Evolutionary conservation across 2,113 vertebrate species (phyloP).

Genomic region (Pollachius pollachius): DNA sequence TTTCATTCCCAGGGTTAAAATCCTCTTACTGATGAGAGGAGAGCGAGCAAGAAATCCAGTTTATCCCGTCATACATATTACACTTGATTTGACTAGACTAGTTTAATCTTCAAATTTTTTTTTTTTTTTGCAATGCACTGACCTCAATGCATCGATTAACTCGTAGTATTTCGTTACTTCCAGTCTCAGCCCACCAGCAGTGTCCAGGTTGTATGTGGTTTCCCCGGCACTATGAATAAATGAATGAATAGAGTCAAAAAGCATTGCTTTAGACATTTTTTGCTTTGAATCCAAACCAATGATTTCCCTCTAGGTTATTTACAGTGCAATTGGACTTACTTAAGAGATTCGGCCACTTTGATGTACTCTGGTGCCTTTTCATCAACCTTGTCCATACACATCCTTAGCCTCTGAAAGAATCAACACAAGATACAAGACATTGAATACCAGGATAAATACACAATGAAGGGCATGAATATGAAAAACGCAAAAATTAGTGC

Average conservation of each 20-base stretch:
- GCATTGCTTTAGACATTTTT: neutral
- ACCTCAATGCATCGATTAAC: constrained; percentile 94
- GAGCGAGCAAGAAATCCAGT: neutral
- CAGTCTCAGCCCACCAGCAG: constrained; percentile 82
- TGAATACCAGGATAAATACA: constrained; percentile 35
- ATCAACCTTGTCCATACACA: constrained; percentile 93
- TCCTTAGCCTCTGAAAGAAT: constrained; percentile 84
- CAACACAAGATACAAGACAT: constrained; percentile 28
- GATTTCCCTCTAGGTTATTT: neutral
- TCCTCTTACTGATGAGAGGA: constrained; percentile 85
- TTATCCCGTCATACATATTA: neutral
- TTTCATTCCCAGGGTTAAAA: constrained; percentile 86
- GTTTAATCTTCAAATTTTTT: too few relatives aligned
- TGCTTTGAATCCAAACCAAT: neutral
- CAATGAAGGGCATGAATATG: too few relatives aligned
- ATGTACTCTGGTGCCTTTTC: constrained; percentile 93
- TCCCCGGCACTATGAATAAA: constrained; percentile 83
- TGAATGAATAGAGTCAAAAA: constrained; percentile 4
- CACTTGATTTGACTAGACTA: too few relatives aligned
- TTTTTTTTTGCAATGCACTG: constrained; percentile 13
- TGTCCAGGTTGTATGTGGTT: constrained; percentile 86
- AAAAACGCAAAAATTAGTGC: too few relatives aligned
- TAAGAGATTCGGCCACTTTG: constrained; percentile 91
- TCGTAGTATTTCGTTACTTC: constrained; percentile 96
- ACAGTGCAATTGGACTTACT: constrained; percentile 74